A percentile compares a stretch with the other conserved stretches of the same genome.
Conservation (phyloP, 2,113 vertebrate genomes). For the Podarcis raffonei region DNA sequence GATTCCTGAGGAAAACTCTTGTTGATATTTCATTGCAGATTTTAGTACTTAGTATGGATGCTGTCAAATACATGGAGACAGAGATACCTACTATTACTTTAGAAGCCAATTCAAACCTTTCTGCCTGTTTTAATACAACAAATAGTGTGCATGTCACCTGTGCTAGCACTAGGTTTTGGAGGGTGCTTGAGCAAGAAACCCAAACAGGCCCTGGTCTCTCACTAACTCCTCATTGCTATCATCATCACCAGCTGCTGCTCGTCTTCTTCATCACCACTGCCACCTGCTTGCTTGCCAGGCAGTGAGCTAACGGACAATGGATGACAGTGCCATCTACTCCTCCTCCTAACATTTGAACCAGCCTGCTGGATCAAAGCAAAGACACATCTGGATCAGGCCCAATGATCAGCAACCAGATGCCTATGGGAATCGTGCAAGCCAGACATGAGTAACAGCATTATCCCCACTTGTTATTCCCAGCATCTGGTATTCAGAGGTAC, state of each 20-base stretch:
- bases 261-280: not conserved
- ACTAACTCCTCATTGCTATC: not conserved
- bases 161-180: too few relatives aligned
- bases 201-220: not conserved
- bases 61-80: not conserved
- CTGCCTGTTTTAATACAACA: constrained; percentile 2
- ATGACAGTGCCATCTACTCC: too few relatives aligned
- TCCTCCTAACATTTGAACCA: too few relatives aligned
- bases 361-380: too few relatives aligned
- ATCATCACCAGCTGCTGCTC: not conserved
- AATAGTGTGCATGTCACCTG: not conserved
- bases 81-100: not conserved
- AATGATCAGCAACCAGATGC: too few relatives aligned
- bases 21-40: not conserved
- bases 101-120: not conserved
- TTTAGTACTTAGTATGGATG: not conserved
- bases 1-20: not conserved
- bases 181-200: too few relatives aligned
- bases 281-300: not conserved
- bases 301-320: too few relatives aligned
- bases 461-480: too few relatives aligned
- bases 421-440: too few relatives aligned
- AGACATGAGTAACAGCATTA: too few relatives aligned
- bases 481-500: too few relatives aligned
- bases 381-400: too few relatives aligned